Conservation (phyloP, 2,888 invertebrate species). For the Megaustenia siamemsis region DNA sequence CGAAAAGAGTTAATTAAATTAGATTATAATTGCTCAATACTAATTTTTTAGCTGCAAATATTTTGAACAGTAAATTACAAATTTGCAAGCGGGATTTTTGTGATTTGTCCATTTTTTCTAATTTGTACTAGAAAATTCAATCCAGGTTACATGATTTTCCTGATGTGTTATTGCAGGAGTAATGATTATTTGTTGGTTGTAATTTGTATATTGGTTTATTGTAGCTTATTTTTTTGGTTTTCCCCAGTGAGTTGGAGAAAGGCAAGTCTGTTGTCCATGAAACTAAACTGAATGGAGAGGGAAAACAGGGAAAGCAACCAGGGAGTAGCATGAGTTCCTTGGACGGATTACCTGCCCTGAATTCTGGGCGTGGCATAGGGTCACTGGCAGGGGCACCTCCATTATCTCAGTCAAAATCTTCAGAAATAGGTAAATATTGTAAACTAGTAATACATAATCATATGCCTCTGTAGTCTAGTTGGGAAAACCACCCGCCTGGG, state of each 20-base stretch:
- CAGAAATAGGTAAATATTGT: neutral
- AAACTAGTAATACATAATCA: too few species aligned
- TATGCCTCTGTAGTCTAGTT: too few species aligned
- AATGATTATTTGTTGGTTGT: neutral
- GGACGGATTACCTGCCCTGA: constrained; percentile 69
- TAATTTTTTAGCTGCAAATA: too few species aligned
- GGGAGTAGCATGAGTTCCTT: constrained; percentile 66
- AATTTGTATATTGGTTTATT: neutral
- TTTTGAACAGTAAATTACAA: too few species aligned
- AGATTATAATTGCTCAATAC: too few species aligned
- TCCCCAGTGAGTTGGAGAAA: constrained; percentile 50
- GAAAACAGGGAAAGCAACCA: constrained; percentile 54
- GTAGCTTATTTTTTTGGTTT: neutral
- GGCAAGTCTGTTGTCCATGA: constrained; percentile 8
- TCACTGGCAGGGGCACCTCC: constrained; percentile 43
- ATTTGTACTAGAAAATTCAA: too few species aligned
- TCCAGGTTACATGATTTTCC: too few species aligned
- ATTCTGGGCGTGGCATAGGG: constrained; percentile 43
- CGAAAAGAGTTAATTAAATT: too few species aligned
- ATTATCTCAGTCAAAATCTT: constrained; percentile 26
- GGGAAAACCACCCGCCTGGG: too few species aligned
- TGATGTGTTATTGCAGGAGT: neutral
- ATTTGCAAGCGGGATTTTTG: too few species aligned
- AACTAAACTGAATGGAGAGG: constrained; percentile 52
- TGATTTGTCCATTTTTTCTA: too few species aligned